Evolutionary conservation across 23 tunicate genomes (phyloP), one percentile per base, ranked within the genome.

Genomic region (Diplosoma virens): DNA sequence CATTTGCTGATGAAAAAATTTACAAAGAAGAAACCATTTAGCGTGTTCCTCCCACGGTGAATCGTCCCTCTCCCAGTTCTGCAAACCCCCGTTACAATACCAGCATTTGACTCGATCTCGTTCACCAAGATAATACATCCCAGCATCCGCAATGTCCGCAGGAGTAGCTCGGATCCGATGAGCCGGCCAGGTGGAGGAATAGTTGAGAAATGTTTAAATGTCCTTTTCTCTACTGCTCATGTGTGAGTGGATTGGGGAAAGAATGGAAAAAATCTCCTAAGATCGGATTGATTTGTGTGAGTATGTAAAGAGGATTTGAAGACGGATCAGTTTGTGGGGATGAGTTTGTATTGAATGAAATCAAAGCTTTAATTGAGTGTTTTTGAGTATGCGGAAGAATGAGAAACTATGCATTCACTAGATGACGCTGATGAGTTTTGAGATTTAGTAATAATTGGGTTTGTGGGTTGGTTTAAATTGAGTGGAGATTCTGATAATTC

Each of bases 11-110:
- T 26, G 69, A 28, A 63, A 34, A 28, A 24, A 28, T n/a, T 63
- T 36, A 28, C 69, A 63, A 9, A 63, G 11, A 3, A 36, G 69
- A n/a, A 63, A 63, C 69, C 69, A n/a, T n/a, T n/a, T n/a, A n/a
- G n/a, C n/a, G n/a, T n/a, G n/a, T n/a, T n/a, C n/a, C n/a, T n/a
- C n/a, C n/a, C n/a, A n/a, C n/a, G n/a, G n/a, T n/a, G n/a, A n/a
- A n/a, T n/a, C n/a, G n/a, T n/a, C n/a, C n/a, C n/a, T n/a, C n/a
- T n/a, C n/a, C n/a, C n/a, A n/a, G n/a, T n/a, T n/a, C n/a, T n/a
- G n/a, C n/a, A n/a, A n/a, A n/a, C n/a, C n/a, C n/a, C n/a, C n/a
- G n/a, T n/a, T n/a, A n/a, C n/a, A n/a, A n/a, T n/a, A n/a, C n/a
- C n/a, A n/a, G n/a, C n/a, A n/a, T n/a, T n/a, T n/a, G n/a, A n/a